Base-by-base conservation (phyloP, 2,113 vertebrate genomes). In the Ophiodon elongatus region DNA sequence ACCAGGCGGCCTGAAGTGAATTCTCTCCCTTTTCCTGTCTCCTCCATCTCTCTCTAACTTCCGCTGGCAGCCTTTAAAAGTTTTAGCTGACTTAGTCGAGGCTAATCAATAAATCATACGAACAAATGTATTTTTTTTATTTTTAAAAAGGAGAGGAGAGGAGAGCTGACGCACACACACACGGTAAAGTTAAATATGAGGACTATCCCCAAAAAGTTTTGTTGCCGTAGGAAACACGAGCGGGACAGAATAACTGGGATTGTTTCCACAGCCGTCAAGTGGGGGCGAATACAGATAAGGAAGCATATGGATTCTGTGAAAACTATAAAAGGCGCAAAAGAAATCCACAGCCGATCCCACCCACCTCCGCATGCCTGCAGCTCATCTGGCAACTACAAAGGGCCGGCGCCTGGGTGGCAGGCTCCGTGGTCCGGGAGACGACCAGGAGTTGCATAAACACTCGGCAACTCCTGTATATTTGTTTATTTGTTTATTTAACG, bases 51-150 rank as follows among this genome's bases (percentile, higher is more conserved):
- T 75, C 69, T 66, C 41, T 64, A n/a, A 33, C 66, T 79, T 70
- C 47, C 3, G 5, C 75, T 75, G 68, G 76, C 62, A 66, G 10
- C 59, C 76, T 13, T 78, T 86, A 39, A 87, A 91, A 88, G 62
- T 89, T 89, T 80, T 9, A 75, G 79, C 45, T 68, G 73, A 74
- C n/a, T n/a, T n/a, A n/a, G 87, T 76, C n/a, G 2, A 29, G 43
- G 43, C 8, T 25, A 0, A 81, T 90, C 71, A 88, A 93, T 91
- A 85, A 93, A 85, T 89, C 60, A 93, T 84, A 2, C 67, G 54
- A 78, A 91, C 65, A 76, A 80, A 89, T 63, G 3, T 13, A 2
- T 6, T 39, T 39, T 39, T 8, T 39, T 37, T 37, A 8, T 45
- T 45, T 45, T 45, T 50, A 14, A 79, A 76, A 54, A 27, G n/a